phyloP scores from a whole-genome alignment of 1,140 invertebrate genomes.

The Drosophila kikkawai region DNA sequence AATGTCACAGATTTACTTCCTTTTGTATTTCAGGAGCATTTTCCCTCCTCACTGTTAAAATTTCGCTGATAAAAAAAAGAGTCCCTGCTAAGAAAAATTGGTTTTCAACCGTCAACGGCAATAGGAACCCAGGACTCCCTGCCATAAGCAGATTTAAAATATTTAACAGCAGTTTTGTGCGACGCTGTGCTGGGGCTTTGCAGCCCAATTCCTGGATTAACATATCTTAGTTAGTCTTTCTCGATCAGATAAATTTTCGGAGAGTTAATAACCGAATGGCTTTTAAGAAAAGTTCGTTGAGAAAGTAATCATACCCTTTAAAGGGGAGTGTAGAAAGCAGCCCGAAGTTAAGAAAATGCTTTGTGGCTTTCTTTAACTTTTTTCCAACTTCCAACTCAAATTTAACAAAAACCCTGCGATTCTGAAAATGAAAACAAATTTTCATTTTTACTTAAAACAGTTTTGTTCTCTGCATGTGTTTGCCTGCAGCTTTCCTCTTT shows the following conservation, averaged over 20 bases:
- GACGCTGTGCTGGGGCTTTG: too few species aligned
- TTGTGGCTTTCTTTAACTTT: background rate
- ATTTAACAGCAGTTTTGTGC: too few species aligned
- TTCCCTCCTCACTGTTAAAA: background rate
- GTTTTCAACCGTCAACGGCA: too few species aligned
- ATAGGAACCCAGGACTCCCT: background rate
- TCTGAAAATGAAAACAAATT: background rate
- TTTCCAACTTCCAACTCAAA: background rate
- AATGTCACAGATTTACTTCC: too few species aligned
- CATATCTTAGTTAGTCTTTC: background rate
- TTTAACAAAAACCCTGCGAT: background rate
- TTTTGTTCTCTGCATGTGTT: conserved; percentile 33
- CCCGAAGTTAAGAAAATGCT: background rate
- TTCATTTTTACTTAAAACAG: background rate
- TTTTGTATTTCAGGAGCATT: too few species aligned
- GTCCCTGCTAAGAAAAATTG: background rate
- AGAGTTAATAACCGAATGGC: background rate
- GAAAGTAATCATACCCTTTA: background rate
- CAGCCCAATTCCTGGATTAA: background rate
- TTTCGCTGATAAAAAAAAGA: background rate
- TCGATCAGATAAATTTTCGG: background rate
- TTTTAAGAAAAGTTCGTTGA: background rate
- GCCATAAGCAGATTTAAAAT: too few species aligned
- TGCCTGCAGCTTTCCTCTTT: conserved; percentile 69
- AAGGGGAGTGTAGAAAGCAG: too few species aligned